Evolutionary conservation across 2,797 vertebrate genomes (phyloP), one percentile per base, ranked within the genome.

Genomic region (Enteromius viviparus): DNA sequence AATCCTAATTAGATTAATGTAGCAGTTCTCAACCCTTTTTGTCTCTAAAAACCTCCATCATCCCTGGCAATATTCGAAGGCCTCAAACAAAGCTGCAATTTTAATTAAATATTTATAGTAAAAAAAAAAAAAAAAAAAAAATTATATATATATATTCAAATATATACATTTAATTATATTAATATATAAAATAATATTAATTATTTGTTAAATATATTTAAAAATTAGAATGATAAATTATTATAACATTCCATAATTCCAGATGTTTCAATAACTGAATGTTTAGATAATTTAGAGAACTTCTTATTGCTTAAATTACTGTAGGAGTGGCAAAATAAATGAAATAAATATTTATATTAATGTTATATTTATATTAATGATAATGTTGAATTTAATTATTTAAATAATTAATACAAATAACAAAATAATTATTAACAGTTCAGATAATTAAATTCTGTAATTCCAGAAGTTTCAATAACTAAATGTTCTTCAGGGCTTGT

Each of bases 1-100:
- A 85, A 81, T 83, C 87, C 71, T 89, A 87, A 91, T 93, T 91
- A 89, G 87, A 5, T 58, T 58, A 58, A 58, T 23, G 3, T 58
- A 23, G 53, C n/a, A 23, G 53, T 23, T 58, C 21, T 55, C 21
- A 55, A n/a, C n/a, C 8, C 3, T n/a, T n/a, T 55, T 53, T 53
- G 51, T 53, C 51, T 21, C 51, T n/a, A 19, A 55, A 6, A 19
- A 3, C 51, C 8, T n/a, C 21, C 19, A 21, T 21, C 51, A 53
- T 53, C 51, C 51, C 19, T 21, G 51, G 21, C 51, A 8, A 53
- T 53, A 53, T 51, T 7, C 21, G 51, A 53, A 53, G 19, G 19
- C 51, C 51, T 53, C 51, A 53, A 53, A 53, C 51, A 21, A 53
- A 53, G 51, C 51, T 53, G 6, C 32, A n/a, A n/a, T n/a, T n/a